These are phyloP conservation scores for Maylandia zebra DNA, from an alignment of 2,113 vertebrate genomes.

Conservation along the genomic window DNA sequence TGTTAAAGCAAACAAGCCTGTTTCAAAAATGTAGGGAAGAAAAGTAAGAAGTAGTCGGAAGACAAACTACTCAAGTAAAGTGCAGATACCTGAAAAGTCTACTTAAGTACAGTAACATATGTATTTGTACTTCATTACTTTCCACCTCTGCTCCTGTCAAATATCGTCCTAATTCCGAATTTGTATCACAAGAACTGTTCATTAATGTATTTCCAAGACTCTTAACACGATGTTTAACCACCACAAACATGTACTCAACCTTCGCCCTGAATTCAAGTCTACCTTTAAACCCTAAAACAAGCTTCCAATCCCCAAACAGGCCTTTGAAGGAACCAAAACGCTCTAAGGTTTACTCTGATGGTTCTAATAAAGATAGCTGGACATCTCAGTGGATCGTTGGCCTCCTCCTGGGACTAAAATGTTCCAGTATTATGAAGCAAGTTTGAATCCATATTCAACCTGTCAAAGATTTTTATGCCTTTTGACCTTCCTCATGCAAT, in stretches of 20 bases:
- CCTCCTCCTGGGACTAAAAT: background rate
- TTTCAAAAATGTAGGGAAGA: background rate
- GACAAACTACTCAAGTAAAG: background rate
- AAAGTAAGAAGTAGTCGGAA: background rate
- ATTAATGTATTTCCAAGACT: background rate
- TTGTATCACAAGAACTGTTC: background rate
- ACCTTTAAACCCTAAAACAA: background rate
- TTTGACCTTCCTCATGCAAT: background rate
- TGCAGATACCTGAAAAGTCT: fast-evolving
- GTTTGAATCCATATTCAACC: background rate
- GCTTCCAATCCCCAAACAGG: background rate
- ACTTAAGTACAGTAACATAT: background rate
- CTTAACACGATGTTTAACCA: background rate
- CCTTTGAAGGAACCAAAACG: background rate
- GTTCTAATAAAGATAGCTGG: background rate
- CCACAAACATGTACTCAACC: background rate
- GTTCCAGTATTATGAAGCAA: fast-evolving
- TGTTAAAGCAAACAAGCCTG: background rate
- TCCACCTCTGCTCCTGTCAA: background rate
- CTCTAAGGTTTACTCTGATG: background rate
- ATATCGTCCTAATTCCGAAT: fast-evolving
- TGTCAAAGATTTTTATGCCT: background rate
- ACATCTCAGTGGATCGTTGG: background rate
- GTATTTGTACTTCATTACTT: background rate
- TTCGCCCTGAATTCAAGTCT: background rate